Conservation (phyloP, 92 coral and sea anemone species). For the Phenganax marumi region DNA sequence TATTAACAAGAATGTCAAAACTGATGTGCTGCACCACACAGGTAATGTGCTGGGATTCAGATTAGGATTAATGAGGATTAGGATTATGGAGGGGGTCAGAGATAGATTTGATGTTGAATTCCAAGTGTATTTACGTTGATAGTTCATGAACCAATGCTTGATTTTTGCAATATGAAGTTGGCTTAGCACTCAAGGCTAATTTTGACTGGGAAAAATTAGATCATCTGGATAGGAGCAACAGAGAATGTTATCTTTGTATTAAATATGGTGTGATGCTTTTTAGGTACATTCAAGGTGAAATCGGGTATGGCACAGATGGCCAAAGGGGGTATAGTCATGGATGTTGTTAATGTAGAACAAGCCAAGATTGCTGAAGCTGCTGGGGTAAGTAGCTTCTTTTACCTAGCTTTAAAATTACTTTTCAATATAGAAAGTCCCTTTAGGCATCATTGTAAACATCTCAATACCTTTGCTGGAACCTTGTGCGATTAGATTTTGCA, state of each 20-base stretch:
- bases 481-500: background rate
- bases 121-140: too few relatives aligned
- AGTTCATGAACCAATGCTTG: too few relatives aligned
- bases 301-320: slow-evolving; percentile 98
- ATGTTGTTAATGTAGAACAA: slow-evolving; percentile 89
- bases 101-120: too few relatives aligned
- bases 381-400: slow-evolving; percentile 63
- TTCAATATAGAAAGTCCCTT: background rate
- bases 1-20: slow-evolving; percentile 1
- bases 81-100: too few relatives aligned
- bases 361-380: slow-evolving; percentile 92
- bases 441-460: too few relatives aligned
- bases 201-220: background rate
- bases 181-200: background rate
- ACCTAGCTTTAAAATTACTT: background rate
- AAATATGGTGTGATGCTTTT: background rate
- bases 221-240: background rate
- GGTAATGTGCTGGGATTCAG: background rate
- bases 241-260: too few relatives aligned
- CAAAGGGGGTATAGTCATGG: slow-evolving; percentile 98
- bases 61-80: too few relatives aligned
- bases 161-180: too few relatives aligned
- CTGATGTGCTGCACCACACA: slow-evolving; percentile 28
- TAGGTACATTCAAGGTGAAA: slow-evolving; percentile 96
- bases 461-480: too few relatives aligned